Percentiles rank a stretch among this genome's conserved stretches.
phyloP scores from a whole-genome alignment of 2,113 vertebrate species.

The Chrysemys picta region DNA sequence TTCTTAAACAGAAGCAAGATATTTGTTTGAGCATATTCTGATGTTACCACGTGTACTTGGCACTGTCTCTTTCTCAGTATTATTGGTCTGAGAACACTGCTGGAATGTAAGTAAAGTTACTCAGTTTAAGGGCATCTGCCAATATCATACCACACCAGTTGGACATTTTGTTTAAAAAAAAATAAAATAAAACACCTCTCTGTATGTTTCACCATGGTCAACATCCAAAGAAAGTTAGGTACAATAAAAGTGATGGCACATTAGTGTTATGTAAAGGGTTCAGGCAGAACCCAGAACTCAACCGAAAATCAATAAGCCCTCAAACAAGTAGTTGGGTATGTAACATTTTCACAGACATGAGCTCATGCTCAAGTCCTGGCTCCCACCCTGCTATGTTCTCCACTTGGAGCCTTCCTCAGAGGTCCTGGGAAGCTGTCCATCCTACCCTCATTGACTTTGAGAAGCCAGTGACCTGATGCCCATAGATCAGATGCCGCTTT shows the following conservation, averaged over 20 bases:
- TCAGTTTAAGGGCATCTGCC: background rate
- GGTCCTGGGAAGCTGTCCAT: background rate
- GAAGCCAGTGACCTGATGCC: background rate
- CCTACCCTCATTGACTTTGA: background rate
- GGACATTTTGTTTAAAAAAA: background rate
- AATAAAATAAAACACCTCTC: background rate
- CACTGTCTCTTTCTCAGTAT: background rate
- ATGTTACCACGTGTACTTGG: background rate
- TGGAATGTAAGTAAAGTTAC: background rate
- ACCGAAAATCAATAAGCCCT: background rate
- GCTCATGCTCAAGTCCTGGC: background rate
- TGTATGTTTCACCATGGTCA: background rate
- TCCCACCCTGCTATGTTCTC: background rate
- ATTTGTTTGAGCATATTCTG: background rate
- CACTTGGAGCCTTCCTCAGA: background rate
- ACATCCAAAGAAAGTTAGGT: background rate
- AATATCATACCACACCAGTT: background rate
- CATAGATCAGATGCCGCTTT: background rate
- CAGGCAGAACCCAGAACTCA: background rate
- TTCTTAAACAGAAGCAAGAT: background rate
- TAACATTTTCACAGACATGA: background rate
- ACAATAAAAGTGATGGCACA: background rate
- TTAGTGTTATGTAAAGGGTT: background rate
- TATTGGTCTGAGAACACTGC: background rate
- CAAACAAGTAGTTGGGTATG: background rate